Conservation (phyloP, 2,113 vertebrate species). For the Sitta europaea region DNA sequence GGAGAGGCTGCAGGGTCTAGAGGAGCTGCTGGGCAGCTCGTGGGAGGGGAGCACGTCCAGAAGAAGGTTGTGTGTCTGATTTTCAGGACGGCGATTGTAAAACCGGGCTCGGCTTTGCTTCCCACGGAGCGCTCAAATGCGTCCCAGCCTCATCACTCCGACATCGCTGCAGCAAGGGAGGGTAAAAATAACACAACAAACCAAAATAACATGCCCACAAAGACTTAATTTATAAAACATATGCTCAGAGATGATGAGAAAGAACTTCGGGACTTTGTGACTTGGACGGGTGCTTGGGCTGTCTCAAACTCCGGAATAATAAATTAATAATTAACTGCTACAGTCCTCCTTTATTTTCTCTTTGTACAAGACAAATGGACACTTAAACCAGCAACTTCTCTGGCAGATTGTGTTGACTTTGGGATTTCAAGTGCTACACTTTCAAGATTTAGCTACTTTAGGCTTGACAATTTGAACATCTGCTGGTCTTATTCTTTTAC, state of each 20-base stretch:
- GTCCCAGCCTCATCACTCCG: background rate
- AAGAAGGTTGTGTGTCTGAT: background rate
- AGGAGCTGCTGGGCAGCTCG: background rate
- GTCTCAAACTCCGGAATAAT: background rate
- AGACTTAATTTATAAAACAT: background rate
- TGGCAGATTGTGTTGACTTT: background rate
- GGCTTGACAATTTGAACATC: background rate
- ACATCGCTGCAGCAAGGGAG: background rate
- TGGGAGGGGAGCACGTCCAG: background rate
- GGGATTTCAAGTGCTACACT: background rate
- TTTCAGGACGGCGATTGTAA: background rate
- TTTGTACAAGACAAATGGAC: background rate
- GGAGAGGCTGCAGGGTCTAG: background rate
- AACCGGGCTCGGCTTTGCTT: background rate
- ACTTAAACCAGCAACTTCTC: background rate
- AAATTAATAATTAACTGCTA: background rate
- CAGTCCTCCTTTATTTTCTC: background rate
- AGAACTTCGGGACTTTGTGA: background rate
- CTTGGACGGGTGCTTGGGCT: background rate
- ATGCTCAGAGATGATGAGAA: background rate
- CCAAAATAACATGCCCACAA: background rate
- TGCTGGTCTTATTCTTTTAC: background rate
- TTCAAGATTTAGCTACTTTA: background rate
- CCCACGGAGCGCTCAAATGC: background rate
- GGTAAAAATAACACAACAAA: background rate